Evolutionary conservation across 2,113 vertebrate species (phyloP), one percentile per base, ranked within the genome.

Genomic region (Poecile atricapillus): DNA sequence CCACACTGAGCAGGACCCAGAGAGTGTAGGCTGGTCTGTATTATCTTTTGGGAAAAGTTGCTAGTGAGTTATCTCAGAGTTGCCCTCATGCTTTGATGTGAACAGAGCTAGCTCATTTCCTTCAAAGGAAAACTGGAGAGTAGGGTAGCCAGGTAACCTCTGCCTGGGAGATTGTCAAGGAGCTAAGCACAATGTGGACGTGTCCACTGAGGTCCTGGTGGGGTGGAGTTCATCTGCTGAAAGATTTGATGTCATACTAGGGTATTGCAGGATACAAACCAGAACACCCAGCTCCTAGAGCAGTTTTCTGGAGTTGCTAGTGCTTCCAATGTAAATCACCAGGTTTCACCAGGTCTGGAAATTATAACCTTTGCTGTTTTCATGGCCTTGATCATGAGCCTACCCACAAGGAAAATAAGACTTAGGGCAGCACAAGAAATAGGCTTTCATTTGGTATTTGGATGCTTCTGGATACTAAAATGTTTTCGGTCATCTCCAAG

Each of bases 401-500:
- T 56, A 27, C 7, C 9, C 31, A 16, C 56, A 91, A 87, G 46
- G 27, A 84, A 85, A 88, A 76, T 53, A n/a, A 63, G 28, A 31
- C 37, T 75, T 76, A 76, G 77, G 53, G 31, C 35, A 82, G 28
- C 52, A 68, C 31, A 49, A 43, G 49, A 82, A 94, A 83, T 80
- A 77, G 71, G 59, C 67, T 83, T 39, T 58, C 2, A 16, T 86
- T 90, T 94, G 39, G 64, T 87, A 47, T 95, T 92, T 78, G 64
- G 52, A 87, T 93, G 39, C 76, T 89, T 94, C 58, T 91, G 84
- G 80, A 80, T 92, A 31, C 30, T 63, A 46, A 86, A 77, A 58
- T 4, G 0, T 67, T 90, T 92, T 74, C 15, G 17, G 68, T 92
- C 44, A 67, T 95, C 52, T 92, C 56, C 23, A 70, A 67, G 68